Percentiles rank a stretch among this genome's conserved stretches.
phyloP scores from a whole-genome alignment of 2,113 vertebrate species.

The Oryzias celebensis region DNA sequence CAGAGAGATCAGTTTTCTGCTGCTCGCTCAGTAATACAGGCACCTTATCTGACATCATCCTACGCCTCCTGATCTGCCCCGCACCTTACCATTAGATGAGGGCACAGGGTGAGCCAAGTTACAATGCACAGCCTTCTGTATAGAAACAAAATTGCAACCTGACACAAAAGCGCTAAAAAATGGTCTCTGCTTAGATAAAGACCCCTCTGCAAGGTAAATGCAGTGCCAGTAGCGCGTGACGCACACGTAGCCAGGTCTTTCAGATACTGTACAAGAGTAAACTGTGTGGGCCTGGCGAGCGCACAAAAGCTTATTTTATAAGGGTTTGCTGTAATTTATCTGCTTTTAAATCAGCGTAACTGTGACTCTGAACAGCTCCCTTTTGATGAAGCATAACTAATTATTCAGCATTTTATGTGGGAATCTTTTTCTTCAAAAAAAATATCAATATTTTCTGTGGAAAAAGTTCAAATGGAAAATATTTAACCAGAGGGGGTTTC shows the following conservation, averaged over 20 bases:
- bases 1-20: slow-evolving; percentile 67
- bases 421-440: slow-evolving; percentile 36
- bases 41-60: slow-evolving; percentile 56
- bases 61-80: slow-evolving; percentile 13
- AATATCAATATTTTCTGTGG: slow-evolving; percentile 45
- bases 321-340: slow-evolving; percentile 37
- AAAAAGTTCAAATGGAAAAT: slow-evolving; percentile 46
- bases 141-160: background rate
- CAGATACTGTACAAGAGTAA: slow-evolving; percentile 8
- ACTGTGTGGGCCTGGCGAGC: slow-evolving; percentile 9
- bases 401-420: slow-evolving; percentile 36
- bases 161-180: background rate
- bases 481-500: slow-evolving; percentile 44
- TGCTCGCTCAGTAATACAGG: slow-evolving; percentile 62
- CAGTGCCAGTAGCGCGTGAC: slow-evolving; percentile 18
- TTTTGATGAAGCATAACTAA: slow-evolving; percentile 21
- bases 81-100: slow-evolving; percentile 28
- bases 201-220: background rate
- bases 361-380: slow-evolving; percentile 37
- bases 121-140: background rate
- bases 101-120: slow-evolving; percentile 16
- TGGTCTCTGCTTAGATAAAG: slow-evolving; percentile 28
- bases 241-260: slow-evolving; percentile 24
- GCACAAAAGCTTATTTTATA: slow-evolving; percentile 19
- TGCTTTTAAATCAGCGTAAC: slow-evolving; percentile 37